Base-by-base conservation (phyloP, 2,888 invertebrate genomes). In the Barypeithes pellucidus region DNA sequence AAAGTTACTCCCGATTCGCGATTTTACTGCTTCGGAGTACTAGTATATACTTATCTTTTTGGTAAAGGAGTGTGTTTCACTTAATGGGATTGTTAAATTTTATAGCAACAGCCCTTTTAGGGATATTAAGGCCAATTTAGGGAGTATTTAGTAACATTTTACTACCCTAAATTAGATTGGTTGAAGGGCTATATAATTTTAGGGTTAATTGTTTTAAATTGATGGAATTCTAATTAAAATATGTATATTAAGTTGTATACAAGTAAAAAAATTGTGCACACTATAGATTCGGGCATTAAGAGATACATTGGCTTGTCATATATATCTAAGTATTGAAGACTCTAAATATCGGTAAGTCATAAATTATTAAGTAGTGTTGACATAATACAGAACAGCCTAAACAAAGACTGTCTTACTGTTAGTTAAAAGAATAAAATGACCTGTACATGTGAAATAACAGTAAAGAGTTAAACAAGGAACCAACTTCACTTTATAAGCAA, bases 31-130 rank as follows among this genome's bases (percentile, higher is more conserved):
- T n/a, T 24, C 3, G 3, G 16, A 43, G n/a, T 39, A 39, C 43
- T 16, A 45, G n/a, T 29, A 33, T 29, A 57, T 36, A 57, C 54
- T 33, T 16, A 57, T 57, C 54, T 57, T 57, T 57, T 57, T 33
- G 29, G 54, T 12, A 20, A 22, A 14, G 22, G 29, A 54, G 54
- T 57, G 54, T 29, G 59, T 43, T 59, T 59, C 24, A 67, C 16
- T 57, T 67, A 67, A 67, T 43, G 24, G 41, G 59, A 59, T 24
- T 59, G 59, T 67, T 67, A 67, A 67, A 67, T 67, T 67, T 67
- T 67, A 67, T 47, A 24, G 33, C 59, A 16, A 18, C 29, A 41
- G 7, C 59, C 59, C 57, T 67, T 67, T 67, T 43, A 45, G 18
- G 8, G 11, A 45, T 43, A 67, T 67, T 67, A 59, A 36, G 45